Base-by-base conservation (phyloP, 1,140 invertebrate genomes). In the Apis laboriosa region DNA sequence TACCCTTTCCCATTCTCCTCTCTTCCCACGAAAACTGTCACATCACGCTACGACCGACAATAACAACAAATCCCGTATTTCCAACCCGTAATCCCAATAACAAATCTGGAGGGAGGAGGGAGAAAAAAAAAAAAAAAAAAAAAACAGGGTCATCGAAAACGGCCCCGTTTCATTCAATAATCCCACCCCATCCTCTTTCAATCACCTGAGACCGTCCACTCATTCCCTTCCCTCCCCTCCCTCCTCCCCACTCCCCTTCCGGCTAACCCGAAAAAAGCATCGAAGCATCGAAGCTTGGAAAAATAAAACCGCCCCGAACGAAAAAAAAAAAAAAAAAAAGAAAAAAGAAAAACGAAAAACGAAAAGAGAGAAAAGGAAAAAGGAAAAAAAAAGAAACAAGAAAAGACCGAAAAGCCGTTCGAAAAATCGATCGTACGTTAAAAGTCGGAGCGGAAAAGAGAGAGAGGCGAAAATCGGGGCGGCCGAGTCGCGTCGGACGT, bases 401-500 rank as follows among this genome's bases (percentile, higher is more conserved):
- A 4, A n/a, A 7, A n/a, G 12, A 24, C 4, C n/a, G 51, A 56
- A 21, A 24, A 24, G 56, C 28, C 43, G 53, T 43, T 43, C 34
- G 72, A 71, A 67, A 34, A 63, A 63, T 60, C 78, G 64, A 85
- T 77, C 56, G 43, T n/a, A 60, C 66, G 58, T 72, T 61, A 63
- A 76, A 63, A 67, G 67, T 61, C 71, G 34, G 34, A 68, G 49
- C 53, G 78, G 28, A 75, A 82, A 21, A 67, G 78, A 51, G 67
- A 82, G 28, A 67, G 64, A 71, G 73, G 4, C 49, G 73, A 77
- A 77, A 77, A 68, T 82, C 80, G 64, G 34, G 60, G 51, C 51
- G 43, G 82, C 74, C 81, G 73, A 72, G 77, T 80, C 74, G 73
- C 83, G 89, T 92, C 86, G 89, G 91, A 71, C 87, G 80, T 66